phyloP scores from a whole-genome alignment of 2,113 vertebrate genomes.

The Melanerpes formicivorus region DNA sequence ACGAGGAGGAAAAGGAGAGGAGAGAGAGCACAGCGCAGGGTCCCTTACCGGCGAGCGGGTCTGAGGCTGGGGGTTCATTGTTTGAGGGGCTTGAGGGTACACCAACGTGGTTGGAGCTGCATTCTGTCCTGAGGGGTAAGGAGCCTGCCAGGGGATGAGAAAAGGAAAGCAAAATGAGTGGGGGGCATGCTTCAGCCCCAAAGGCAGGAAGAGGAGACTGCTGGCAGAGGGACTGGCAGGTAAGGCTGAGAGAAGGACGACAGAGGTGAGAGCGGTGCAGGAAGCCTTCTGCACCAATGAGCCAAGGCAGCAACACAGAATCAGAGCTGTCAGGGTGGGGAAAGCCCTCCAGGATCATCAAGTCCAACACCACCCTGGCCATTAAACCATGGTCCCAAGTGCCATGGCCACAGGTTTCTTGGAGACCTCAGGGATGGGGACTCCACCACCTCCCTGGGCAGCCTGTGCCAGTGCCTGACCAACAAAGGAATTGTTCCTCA shows the following conservation, averaged over 20 bases:
- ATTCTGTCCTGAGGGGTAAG: constrained; percentile 95
- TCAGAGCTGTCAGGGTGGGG: no score
- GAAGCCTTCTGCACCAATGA: not conserved
- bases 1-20: not conserved
- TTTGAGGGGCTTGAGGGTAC: constrained; percentile 92
- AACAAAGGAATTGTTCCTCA: no score
- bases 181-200: not conserved
- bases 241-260: accelerated
- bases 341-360: no score
- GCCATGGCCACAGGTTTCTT: no score
- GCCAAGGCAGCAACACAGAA: not conserved
- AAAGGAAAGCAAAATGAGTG: not conserved
- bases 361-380: no score
- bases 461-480: no score
- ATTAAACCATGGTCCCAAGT: no score
- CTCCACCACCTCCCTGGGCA: no score
- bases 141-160: constrained; percentile 80
- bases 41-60: constrained; percentile 91
- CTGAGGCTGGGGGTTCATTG: constrained; percentile 95
- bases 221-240: not conserved
- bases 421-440: no score
- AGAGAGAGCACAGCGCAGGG: not conserved
- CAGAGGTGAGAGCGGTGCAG: accelerated
- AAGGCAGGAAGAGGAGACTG: accelerated
- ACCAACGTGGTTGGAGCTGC: constrained; percentile 90